Evolutionary conservation across 2,113 vertebrate genomes (phyloP).

Genomic region (Psittacula cyanocephala): DNA sequence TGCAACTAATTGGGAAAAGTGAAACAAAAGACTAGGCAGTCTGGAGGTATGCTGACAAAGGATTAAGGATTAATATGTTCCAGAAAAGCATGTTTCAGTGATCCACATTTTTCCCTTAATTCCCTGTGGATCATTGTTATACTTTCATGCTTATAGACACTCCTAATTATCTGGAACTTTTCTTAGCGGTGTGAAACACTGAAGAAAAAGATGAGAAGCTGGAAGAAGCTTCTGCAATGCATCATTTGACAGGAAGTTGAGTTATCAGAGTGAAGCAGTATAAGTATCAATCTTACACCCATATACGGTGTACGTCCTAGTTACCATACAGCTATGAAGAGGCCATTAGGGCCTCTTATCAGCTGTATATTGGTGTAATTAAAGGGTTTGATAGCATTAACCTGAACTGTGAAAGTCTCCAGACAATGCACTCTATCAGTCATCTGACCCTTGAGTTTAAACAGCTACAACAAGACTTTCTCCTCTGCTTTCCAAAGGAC

Average conservation of each 20-base stretch:
- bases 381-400: slow-evolving; percentile 86
- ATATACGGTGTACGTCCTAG: slow-evolving; percentile 77
- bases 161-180: background rate
- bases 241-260: slow-evolving; percentile 91
- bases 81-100: background rate
- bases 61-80: background rate
- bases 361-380: slow-evolving; percentile 87
- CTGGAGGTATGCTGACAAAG: background rate
- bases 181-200: background rate
- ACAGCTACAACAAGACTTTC: slow-evolving; percentile 66
- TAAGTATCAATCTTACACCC: slow-evolving; percentile 82
- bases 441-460: slow-evolving; percentile 85
- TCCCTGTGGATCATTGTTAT: background rate
- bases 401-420: slow-evolving; percentile 80
- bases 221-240: slow-evolving; percentile 78
- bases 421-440: slow-evolving; percentile 87
- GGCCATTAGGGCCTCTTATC: slow-evolving; percentile 93
- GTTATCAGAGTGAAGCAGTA: slow-evolving; percentile 87
- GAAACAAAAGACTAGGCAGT: background rate
- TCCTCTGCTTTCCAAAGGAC: slow-evolving; percentile 44
- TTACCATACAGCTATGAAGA: slow-evolving; percentile 87
- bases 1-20: background rate
- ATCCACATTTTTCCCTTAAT: background rate
- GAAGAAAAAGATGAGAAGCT: slow-evolving; percentile 56
- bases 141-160: background rate